Evolutionary conservation across 1,140 invertebrate species (phyloP), one percentile per base, ranked within the genome.

Genomic region (Chrysoperla carnea): DNA sequence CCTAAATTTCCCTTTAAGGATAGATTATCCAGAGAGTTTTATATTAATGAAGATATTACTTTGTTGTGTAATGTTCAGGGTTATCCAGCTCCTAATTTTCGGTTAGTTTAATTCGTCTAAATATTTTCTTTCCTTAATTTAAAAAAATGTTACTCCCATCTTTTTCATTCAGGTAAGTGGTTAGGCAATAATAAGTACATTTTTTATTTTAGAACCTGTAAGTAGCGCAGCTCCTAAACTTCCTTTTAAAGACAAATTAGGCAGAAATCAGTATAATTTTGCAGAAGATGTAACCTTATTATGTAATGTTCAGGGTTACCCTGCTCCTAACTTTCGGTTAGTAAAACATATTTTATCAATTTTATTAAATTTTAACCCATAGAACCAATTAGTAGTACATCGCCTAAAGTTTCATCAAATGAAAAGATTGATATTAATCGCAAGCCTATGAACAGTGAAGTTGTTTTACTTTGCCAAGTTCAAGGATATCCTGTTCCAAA

Each of bases 321-420:
- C 79, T 38, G 69, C 76, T 57, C 77, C 78, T 52, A 61, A 64
- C 56, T 76, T 73, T 65, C 72, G 72, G 74, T 76, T 65, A 52
- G 47, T 47, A 38, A 29, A 11, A 9, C 39, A 12, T 11, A 11
- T 33, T 33, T 33, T 11, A 11, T 33, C n/a, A 33, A 33, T 33
- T 4, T 33, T 4, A 33, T 33, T 33, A 33, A 33, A 33, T 12
- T 33, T 23, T 23, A 3, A 23, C 17, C 17, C 17, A 23, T 42
- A 81, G 78, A 81, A 59, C 78, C 78, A 33, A 67, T 81, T 57
- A 76, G 76, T 56, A 78, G 70, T 52, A 75, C 75, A 55, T 68
- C 75, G 49, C 78, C 78, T 42, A 80, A 78, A 66, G 71, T 81
- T 4, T 64, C 46, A 33, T 54, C 52, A 37, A 54, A 53, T 42